Evolutionary conservation across 2,888 invertebrate genomes (phyloP).

Genomic region (Hypomecis atomaria): DNA sequence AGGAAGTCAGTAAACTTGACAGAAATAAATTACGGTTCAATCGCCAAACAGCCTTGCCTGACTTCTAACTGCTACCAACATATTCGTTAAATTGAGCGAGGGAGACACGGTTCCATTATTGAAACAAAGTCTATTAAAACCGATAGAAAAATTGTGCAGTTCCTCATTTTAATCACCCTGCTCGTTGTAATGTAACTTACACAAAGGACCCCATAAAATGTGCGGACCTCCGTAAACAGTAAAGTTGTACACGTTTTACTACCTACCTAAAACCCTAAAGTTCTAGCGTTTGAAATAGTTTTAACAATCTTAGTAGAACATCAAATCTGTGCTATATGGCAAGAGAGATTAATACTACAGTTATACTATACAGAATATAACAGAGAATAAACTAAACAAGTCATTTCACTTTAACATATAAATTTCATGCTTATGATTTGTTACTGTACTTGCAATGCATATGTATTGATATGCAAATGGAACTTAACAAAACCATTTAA

Average conservation of each 20-base stretch:
- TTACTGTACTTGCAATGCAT: no score
- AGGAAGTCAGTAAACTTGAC: not conserved
- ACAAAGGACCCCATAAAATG: slow-evolving; percentile 11
- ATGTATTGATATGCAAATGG: no score
- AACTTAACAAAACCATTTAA: no score
- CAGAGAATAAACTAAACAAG: no score
- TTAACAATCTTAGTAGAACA: slow-evolving; percentile 9
- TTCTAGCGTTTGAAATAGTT: slow-evolving; percentile 10
- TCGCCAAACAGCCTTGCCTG: not conserved
- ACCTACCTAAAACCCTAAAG: slow-evolving; percentile 18
- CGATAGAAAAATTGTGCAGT: not conserved
- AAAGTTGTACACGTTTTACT: slow-evolving; percentile 13
- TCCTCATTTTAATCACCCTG: not conserved
- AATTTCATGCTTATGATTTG: no score
- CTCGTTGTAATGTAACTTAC: not conserved
- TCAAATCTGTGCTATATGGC: not conserved
- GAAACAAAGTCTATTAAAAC: not conserved
- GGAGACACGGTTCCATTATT: not conserved
- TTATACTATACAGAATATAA: no score
- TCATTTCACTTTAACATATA: no score
- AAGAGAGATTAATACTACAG: not conserved
- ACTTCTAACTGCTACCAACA: not conserved
- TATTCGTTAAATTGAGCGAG: not conserved
- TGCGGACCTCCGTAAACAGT: slow-evolving; percentile 4
- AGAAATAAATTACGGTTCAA: slow-evolving; percentile 4